Evolutionary conservation across 2,113 vertebrate species (phyloP).

Genomic region (Serinus canaria): DNA sequence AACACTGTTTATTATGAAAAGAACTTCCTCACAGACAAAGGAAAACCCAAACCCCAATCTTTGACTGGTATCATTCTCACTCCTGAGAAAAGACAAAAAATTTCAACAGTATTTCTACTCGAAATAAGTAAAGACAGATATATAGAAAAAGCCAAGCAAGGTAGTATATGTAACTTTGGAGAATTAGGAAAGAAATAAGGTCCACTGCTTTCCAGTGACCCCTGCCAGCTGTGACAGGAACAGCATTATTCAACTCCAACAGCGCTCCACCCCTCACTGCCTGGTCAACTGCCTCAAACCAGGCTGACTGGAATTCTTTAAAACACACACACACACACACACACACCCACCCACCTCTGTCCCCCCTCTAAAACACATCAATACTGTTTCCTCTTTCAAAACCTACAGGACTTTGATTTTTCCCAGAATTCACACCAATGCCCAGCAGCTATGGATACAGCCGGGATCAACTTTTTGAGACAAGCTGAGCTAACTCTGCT

Average conservation of each 20-base stretch:
- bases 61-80: background rate
- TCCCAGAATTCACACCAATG: background rate
- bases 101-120: background rate
- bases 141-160: background rate
- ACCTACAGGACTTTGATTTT: background rate
- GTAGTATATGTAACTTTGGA: background rate
- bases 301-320: background rate
- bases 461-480: background rate
- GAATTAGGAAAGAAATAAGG: background rate
- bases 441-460: background rate
- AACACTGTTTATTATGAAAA: background rate
- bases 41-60: background rate
- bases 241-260: background rate
- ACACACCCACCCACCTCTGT: background rate
- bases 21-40: background rate
- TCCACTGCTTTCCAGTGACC: constrained; percentile 50
- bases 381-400: background rate
- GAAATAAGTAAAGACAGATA: background rate
- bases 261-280: background rate
- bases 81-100: background rate
- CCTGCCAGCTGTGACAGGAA: constrained; percentile 53
- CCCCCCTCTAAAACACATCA: background rate
- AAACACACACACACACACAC: no score
- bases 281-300: background rate
- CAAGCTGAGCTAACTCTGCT: background rate